A percentile compares a stretch with the other conserved stretches of the same genome.
Evolutionary conservation across 1,140 invertebrate genomes (phyloP).

Genomic region (Leguminivora glycinivorella): DNA sequence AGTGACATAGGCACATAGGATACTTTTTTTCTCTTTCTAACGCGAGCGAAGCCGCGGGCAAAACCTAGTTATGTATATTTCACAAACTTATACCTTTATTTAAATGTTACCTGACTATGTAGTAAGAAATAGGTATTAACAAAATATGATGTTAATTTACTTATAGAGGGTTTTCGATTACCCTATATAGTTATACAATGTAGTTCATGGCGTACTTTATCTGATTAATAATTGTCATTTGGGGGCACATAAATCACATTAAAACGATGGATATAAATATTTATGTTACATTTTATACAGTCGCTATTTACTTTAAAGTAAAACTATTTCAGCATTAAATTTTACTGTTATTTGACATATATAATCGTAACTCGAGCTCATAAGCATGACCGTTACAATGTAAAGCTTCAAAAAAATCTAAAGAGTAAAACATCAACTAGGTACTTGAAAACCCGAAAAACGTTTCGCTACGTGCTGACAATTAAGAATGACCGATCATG

Average conservation of each 20-base stretch:
- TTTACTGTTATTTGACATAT: not conserved
- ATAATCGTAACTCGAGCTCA: slow-evolving; percentile 7
- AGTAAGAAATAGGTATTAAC: not conserved
- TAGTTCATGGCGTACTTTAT: not conserved
- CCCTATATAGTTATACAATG: too few relatives aligned
- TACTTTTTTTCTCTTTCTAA: too few relatives aligned
- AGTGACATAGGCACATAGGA: too few relatives aligned
- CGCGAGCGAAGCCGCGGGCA: too few relatives aligned
- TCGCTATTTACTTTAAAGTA: not conserved
- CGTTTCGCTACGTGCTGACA: not conserved
- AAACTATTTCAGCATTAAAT: not conserved
- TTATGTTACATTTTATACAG: not conserved
- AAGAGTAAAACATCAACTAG: not conserved
- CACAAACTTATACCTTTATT: too few relatives aligned
- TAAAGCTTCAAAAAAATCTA: not conserved
- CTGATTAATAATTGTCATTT: not conserved
- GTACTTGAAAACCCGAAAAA: slow-evolving; percentile 11
- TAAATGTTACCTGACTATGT: too few relatives aligned
- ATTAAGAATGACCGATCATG: slow-evolving; percentile 11
- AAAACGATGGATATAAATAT: not conserved
- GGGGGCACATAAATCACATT: not conserved
- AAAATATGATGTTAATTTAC: not conserved
- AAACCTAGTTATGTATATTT: too few relatives aligned
- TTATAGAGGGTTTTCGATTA: too few relatives aligned
- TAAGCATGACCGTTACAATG: not conserved